Evolutionary conservation across 2,113 vertebrate genomes (phyloP).

Genomic region (Istiophorus platypterus): DNA sequence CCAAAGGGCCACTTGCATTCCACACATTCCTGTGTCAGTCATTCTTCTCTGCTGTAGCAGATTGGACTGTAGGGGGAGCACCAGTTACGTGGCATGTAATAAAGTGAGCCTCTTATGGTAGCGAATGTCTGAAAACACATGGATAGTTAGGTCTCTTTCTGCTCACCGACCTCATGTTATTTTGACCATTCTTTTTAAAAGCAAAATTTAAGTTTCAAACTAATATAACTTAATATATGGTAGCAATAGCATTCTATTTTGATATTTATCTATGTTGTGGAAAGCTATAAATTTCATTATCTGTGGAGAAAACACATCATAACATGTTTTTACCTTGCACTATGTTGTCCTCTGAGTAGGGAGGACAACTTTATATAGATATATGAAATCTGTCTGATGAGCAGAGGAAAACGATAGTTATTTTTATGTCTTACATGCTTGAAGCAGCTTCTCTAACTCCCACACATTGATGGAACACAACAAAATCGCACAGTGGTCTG

Average conservation of each 20-base stretch:
- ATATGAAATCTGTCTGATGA: too few relatives aligned
- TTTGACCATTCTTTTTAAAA: neutral
- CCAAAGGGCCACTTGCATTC: constrained; percentile 43
- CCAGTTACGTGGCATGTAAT: neutral
- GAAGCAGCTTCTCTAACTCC: neutral
- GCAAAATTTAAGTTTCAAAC: neutral
- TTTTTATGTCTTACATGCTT: constrained; percentile 4
- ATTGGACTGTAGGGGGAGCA: constrained; percentile 61
- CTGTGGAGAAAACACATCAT: neutral
- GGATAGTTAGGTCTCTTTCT: neutral
- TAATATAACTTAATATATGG: neutral
- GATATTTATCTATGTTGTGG: neutral
- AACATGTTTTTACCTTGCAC: neutral
- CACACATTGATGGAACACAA: constrained; percentile 25
- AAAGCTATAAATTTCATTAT: too few relatives aligned
- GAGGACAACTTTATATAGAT: neutral
- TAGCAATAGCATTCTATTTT: neutral
- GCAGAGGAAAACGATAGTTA: neutral
- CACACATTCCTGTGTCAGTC: constrained; percentile 41
- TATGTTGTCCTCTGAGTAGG: neutral
- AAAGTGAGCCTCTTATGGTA: neutral
- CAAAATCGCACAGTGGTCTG: constrained; percentile 16
- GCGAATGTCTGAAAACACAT: neutral
- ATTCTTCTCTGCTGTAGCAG: neutral
- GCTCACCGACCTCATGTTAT: too few relatives aligned